These are phyloP conservation scores for Elanus axillaris DNA, from an alignment of 2,113 vertebrate species.

Conservation along the genomic window DNA sequence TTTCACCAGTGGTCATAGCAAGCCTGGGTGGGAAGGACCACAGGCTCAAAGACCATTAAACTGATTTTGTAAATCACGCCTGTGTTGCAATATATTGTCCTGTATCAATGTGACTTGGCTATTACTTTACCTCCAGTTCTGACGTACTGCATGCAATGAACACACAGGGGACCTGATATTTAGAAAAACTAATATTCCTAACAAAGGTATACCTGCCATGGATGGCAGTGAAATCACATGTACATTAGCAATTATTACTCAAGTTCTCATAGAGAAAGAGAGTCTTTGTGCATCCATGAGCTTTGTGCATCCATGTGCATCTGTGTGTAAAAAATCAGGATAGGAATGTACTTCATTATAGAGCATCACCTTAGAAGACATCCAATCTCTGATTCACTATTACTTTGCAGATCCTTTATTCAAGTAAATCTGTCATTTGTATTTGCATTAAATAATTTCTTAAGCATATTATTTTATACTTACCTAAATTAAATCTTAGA, in stretches of 20 bases:
- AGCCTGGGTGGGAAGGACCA: background rate
- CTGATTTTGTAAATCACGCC: background rate
- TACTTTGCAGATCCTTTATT: background rate
- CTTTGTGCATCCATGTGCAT: background rate
- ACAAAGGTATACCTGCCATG: background rate
- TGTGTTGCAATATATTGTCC: background rate
- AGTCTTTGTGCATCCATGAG: background rate
- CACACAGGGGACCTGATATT: background rate
- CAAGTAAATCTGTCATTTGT: background rate
- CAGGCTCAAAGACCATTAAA: background rate
- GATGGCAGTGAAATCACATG: background rate
- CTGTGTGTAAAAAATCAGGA: background rate
- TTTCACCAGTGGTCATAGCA: background rate
- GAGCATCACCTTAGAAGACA: background rate
- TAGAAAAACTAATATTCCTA: background rate
- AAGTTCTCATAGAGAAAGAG: background rate
- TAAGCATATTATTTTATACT: slow-evolving; percentile 29
- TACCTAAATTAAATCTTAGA: slow-evolving; percentile 72
- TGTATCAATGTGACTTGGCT: fast-evolving
- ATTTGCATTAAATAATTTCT: slow-evolving; percentile 12
- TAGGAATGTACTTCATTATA: background rate
- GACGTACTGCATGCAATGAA: background rate
- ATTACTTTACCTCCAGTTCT: background rate
- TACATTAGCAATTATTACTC: background rate
- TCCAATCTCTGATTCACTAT: background rate